Evolutionary conservation across 2,797 vertebrate species (phyloP).

Genomic region (Cirrhinus mrigala): DNA sequence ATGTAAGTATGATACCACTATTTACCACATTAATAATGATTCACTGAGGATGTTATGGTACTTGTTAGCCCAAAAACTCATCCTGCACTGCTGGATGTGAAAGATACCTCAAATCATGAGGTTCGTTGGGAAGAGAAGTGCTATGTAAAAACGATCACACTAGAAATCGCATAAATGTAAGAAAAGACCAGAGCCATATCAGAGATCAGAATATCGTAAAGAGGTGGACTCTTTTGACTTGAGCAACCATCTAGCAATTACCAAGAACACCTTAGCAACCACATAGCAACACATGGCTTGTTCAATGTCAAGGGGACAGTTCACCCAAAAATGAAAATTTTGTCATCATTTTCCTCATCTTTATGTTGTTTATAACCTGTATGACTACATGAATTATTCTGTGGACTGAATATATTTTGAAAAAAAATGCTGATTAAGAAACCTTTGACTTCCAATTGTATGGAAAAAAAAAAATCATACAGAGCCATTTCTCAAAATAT

Average conservation of each 20-base stretch:
- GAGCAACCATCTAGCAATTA: background rate
- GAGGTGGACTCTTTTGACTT: background rate
- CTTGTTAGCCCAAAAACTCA: background rate
- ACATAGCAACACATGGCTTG: background rate
- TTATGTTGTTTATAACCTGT: background rate
- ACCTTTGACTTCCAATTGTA: background rate
- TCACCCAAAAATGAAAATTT: background rate
- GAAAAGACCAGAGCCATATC: background rate
- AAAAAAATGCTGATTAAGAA: too few relatives aligned
- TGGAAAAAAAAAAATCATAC: background rate
- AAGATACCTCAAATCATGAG: background rate
- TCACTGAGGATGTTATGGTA: background rate
- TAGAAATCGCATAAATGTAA: background rate
- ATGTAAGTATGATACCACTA: background rate
- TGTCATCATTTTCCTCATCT: background rate
- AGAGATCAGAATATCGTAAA: background rate
- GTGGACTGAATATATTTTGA: background rate
- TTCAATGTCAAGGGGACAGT: background rate
- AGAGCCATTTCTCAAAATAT: background rate
- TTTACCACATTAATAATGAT: background rate
- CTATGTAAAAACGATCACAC: background rate
- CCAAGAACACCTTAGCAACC: background rate
- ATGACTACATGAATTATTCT: background rate
- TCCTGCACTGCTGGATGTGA: background rate
- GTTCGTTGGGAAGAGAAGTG: background rate